Conservation (phyloP, 1,140 invertebrate genomes). For the Leptopilina clavipes region DNA sequence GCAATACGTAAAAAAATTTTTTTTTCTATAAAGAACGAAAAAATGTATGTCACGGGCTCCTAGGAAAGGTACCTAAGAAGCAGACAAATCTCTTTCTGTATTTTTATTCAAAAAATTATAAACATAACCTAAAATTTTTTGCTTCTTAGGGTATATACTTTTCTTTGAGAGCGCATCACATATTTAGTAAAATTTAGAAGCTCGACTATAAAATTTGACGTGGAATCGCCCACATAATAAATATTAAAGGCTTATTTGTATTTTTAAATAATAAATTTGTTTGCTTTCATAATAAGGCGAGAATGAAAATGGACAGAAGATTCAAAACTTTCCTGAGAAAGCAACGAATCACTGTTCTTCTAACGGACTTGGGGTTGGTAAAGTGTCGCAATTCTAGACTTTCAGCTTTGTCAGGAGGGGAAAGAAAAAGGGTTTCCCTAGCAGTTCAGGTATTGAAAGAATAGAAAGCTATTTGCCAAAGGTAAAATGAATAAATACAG, state of each 20-base stretch:
- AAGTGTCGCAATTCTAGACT: conserved; percentile 82
- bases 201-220: too few relatives aligned
- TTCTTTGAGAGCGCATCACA: too few relatives aligned
- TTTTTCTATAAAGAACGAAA: too few relatives aligned
- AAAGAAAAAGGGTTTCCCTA: conserved; percentile 89
- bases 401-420: conserved; percentile 86
- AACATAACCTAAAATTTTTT: too few relatives aligned
- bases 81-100: too few relatives aligned
- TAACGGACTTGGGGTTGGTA: conserved; percentile 79
- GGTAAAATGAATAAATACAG: not conserved
- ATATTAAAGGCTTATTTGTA: conserved; percentile 47
- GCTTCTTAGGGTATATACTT: too few relatives aligned
- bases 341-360: conserved; percentile 62
- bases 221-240: too few relatives aligned
- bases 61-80: too few relatives aligned
- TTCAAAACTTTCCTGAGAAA: conserved; percentile 52
- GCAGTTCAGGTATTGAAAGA: conserved; percentile 83
- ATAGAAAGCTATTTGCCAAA: not conserved
- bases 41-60: too few relatives aligned
- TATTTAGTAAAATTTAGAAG: too few relatives aligned
- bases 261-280: conserved; percentile 41
- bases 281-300: conserved; percentile 60
- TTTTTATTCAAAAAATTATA: too few relatives aligned
- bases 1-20: too few relatives aligned
- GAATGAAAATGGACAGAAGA: conserved; percentile 71